Evolutionary conservation across 2,797 vertebrate genomes (phyloP).

Genomic region (Platalea minor): DNA sequence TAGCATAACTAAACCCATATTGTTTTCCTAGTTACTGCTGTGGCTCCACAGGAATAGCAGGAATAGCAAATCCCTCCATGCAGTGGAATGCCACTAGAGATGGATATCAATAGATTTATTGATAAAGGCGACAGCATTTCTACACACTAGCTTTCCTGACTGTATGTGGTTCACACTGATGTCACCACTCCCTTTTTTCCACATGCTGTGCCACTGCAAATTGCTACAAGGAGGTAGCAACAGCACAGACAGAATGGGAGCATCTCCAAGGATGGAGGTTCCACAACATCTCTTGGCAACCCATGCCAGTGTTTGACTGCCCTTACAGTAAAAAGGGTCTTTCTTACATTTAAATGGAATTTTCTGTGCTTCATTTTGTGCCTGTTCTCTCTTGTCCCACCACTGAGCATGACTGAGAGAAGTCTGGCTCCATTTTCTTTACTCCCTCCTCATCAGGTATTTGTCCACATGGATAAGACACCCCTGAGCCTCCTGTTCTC

Average conservation of each 20-base stretch:
- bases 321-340: background rate
- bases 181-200: background rate
- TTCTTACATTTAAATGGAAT: background rate
- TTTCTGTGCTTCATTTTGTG: background rate
- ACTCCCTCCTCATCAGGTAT: background rate
- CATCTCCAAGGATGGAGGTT: background rate
- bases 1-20: background rate
- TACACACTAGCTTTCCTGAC: background rate
- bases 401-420: background rate
- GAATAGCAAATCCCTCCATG: background rate
- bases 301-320: background rate
- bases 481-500: background rate
- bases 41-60: background rate
- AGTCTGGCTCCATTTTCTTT: background rate
- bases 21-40: background rate
- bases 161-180: background rate
- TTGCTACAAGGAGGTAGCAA: background rate
- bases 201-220: background rate
- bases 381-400: background rate
- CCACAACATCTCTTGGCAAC: background rate
- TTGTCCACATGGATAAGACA: background rate
- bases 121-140: background rate
- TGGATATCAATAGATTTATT: background rate
- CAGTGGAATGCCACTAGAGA: background rate
- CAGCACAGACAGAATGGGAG: background rate